Evolutionary conservation across 1,140 invertebrate species (phyloP).

Genomic region (Hylaeus anthracinus): DNA sequence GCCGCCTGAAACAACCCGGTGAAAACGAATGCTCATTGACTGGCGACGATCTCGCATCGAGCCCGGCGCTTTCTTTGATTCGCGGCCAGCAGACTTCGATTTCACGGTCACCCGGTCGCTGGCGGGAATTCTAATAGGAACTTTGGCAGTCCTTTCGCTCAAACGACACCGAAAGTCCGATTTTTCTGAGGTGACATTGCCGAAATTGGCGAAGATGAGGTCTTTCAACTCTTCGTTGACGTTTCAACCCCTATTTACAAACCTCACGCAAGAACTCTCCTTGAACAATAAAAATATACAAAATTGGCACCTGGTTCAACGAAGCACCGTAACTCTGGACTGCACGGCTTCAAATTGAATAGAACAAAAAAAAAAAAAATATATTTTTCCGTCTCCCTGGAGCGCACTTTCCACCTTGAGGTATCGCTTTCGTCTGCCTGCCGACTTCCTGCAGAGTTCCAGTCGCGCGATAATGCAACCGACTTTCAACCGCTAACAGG

Average conservation of each 20-base stretch:
- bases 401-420: background rate
- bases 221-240: no score
- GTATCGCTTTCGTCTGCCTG: slow-evolving; percentile 1
- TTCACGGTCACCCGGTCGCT: slow-evolving; percentile 54
- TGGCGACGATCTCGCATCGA: background rate
- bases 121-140: slow-evolving; percentile 53
- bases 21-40: slow-evolving; percentile 48
- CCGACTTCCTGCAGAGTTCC: background rate
- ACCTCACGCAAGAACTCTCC: no score
- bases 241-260: no score
- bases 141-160: slow-evolving; percentile 23
- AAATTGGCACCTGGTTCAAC: no score
- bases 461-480: background rate
- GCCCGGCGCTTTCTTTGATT: slow-evolving; percentile 47
- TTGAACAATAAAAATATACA: no score
- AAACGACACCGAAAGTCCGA: background rate
- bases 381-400: background rate
- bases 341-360: no score
- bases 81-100: slow-evolving; percentile 52
- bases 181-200: no score
- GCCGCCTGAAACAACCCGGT: slow-evolving; percentile 4
- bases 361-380: no score
- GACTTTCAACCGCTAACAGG: slow-evolving; percentile 19
- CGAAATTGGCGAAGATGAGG: no score
- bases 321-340: no score